These are phyloP conservation scores for Pantelozetes paolii DNA, from an alignment of 2,888 invertebrate species.

Conservation along the genomic window DNA sequence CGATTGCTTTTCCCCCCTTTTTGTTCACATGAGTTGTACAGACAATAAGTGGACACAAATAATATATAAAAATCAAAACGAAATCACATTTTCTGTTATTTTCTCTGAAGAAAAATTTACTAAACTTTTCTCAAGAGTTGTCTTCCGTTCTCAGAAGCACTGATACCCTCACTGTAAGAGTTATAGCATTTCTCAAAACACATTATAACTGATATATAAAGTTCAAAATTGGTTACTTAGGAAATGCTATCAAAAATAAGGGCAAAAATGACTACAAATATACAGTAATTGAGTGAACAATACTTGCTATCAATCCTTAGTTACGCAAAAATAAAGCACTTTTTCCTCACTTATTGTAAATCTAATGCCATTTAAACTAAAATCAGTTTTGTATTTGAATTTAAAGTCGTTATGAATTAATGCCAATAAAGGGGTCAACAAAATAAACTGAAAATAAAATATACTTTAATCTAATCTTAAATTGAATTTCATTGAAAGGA, in stretches of 20 bases:
- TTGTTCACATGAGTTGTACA: not conserved
- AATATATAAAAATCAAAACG: not conserved
- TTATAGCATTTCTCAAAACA: no score
- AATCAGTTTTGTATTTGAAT: no score
- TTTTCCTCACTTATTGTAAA: no score
- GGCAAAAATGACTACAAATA: not conserved
- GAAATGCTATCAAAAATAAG: slow-evolving; percentile 10
- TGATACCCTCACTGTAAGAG: no score
- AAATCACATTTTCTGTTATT: not conserved
- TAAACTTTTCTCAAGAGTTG: not conserved
- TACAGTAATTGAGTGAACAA: not conserved
- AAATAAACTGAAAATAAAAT: no score
- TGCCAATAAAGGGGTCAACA: no score
- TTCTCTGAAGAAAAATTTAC: not conserved
- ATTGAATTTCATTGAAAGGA: no score
- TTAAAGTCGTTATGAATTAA: no score
- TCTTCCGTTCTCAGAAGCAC: not conserved
- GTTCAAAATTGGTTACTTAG: slow-evolving; percentile 33
- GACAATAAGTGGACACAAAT: not conserved
- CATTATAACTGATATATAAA: not conserved
- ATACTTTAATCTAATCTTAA: no score
- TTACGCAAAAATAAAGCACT: not conserved
- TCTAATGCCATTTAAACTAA: no score
- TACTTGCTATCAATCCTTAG: slow-evolving; percentile 1
- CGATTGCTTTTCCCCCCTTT: no score